These are phyloP conservation scores for Corythornis madagascariensis DNA, from an alignment of 2,113 vertebrate genomes.

Conservation along the genomic window DNA sequence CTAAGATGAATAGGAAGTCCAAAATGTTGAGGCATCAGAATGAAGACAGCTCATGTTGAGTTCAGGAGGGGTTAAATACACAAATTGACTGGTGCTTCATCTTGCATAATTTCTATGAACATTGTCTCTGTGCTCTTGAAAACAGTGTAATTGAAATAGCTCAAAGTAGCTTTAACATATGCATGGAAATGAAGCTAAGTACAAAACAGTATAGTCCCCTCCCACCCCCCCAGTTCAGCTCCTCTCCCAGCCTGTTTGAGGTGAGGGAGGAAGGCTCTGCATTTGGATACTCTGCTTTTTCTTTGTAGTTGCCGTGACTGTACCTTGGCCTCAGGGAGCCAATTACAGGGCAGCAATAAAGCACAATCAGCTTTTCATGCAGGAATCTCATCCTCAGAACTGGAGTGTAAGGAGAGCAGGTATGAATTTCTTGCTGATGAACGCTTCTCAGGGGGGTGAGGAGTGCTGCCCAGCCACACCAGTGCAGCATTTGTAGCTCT, in stretches of 20 bases:
- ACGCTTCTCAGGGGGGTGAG: background rate
- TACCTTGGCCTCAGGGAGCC: conserved; percentile 28
- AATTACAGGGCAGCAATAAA: conserved; percentile 37
- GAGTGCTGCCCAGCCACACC: background rate
- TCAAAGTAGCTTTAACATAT: background rate
- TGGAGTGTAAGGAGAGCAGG: background rate
- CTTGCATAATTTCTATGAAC: background rate
- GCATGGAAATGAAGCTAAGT: background rate
- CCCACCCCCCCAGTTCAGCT: background rate
- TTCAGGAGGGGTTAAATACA: background rate
- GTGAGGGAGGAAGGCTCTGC: background rate
- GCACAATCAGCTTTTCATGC: background rate
- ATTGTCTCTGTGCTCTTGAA: background rate
- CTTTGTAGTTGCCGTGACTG: background rate
- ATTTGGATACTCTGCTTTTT: background rate
- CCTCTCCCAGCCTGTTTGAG: background rate
- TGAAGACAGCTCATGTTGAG: background rate
- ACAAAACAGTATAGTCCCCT: background rate
- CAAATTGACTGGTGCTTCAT: background rate
- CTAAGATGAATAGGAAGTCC: background rate
- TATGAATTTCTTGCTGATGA: background rate
- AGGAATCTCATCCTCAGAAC: background rate
- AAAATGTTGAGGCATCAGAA: background rate
- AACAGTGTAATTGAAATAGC: background rate
- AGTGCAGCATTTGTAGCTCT: fast-evolving